Conservation (phyloP, 1,140 invertebrate genomes). For the Ips typographus region DNA sequence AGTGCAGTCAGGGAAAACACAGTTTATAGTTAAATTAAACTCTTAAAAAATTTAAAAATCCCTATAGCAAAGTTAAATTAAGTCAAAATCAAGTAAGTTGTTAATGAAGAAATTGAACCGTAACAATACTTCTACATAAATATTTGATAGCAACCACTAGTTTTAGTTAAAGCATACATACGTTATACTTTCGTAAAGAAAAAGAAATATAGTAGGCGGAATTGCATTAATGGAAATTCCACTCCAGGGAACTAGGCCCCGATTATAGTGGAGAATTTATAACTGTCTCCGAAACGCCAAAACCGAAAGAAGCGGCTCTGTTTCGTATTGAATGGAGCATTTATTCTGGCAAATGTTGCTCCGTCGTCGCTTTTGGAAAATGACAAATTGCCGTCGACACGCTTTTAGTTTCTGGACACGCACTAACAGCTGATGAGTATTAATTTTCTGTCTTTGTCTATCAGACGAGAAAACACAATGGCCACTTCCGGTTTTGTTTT, state of each 20-base stretch:
- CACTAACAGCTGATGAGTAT: conserved; percentile 22
- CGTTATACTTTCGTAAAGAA: too few relatives aligned
- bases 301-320: conserved; percentile 26
- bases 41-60: too few relatives aligned
- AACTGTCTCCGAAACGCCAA: conserved; percentile 23
- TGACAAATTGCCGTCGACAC: conserved; percentile 18
- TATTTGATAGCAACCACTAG: too few relatives aligned
- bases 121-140: too few relatives aligned
- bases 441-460: conserved; percentile 13
- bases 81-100: too few relatives aligned
- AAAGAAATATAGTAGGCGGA: conserved; percentile 18
- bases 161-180: too few relatives aligned
- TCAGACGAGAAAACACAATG: too few relatives aligned
- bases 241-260: conserved; percentile 6
- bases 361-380: conserved; percentile 14
- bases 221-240: conserved; percentile 24
- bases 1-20: too few relatives aligned
- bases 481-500: too few relatives aligned
- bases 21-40: too few relatives aligned
- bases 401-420: conserved; percentile 24
- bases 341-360: conserved; percentile 26
- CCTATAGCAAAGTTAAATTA: too few relatives aligned
- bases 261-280: conserved; percentile 23
- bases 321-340: conserved; percentile 28
- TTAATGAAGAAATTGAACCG: too few relatives aligned